Evolutionary conservation across 1,140 invertebrate species (phyloP), one percentile per base, ranked within the genome.

Genomic region (Drosophila elegans): DNA sequence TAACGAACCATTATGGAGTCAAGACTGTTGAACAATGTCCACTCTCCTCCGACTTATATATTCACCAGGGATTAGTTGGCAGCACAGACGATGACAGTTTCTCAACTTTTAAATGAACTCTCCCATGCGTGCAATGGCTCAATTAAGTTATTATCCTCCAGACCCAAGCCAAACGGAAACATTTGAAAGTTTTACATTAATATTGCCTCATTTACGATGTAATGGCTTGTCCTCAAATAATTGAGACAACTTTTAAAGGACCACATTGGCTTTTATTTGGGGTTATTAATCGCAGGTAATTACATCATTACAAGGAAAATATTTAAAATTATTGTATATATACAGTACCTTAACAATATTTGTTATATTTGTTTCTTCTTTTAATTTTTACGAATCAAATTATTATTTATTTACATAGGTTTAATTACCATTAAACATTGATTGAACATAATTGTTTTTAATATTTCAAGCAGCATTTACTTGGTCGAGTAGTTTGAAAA

Each of bases 91-190:
- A 41, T 56, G 78, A 71, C 78, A 80, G 57, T 78, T 68, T 64
- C 21, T 60, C 71, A 83, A 84, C 81, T 84, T 84, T 82, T 74
- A 78, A 81, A 81, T 82, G 74, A 78, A 72, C 62, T 66, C 53
- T 75, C 61, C 71, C 83, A 79, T 86, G 82, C 83, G 66, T 88
- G 83, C 75, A 51, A 79, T 68, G 57, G 57, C 75, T 88, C 82
- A 86, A 86, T 86, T 88, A 86, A 86, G 75, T 82, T 88, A 88
- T 88, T 88, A 86, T 46, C 39, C 59, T 57, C 54, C 57, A 55
- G 44, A 41, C 59, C 63, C 60, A 7, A 41, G 52, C 25, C 32
- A 41, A 77, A 78, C 48, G 60, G 49, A 67, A 82, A 68, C 68
- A 61, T 55, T 82, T 73, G 44, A 75, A 86, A 86, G 75, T 75